These are phyloP conservation scores for Dasypus novemcinctus DNA, from an alignment of 2,113 vertebrate species.

Conservation along the genomic window DNA sequence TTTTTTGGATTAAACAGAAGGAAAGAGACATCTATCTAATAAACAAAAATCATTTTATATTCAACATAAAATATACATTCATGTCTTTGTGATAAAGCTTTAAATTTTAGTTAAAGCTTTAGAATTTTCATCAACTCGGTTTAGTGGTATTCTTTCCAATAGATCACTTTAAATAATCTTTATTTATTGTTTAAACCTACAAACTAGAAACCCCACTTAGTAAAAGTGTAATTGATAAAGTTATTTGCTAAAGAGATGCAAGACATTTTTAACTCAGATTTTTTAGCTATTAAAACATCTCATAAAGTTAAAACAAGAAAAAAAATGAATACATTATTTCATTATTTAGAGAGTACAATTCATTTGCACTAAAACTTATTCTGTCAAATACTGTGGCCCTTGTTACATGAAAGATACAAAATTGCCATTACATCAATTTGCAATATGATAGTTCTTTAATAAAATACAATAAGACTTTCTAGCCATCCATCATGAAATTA, in stretches of 20 bases:
- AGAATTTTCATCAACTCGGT: neutral
- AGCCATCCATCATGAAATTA: constrained; percentile 56
- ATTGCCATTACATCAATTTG: constrained; percentile 58
- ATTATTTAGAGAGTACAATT: constrained; percentile 26
- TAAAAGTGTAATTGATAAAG: constrained; percentile 37
- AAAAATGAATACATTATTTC: constrained; percentile 45
- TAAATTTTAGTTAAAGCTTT: constrained; percentile 13
- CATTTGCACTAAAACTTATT: constrained; percentile 46
- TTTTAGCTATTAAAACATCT: constrained; percentile 49
- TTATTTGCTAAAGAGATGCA: constrained; percentile 54
- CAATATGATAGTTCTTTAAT: constrained; percentile 16
- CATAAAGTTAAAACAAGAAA: constrained; percentile 46
- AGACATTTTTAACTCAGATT: constrained; percentile 33
- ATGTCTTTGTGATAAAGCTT: neutral
- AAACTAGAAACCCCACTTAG: neutral
- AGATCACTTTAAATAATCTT: neutral
- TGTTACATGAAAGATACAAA: constrained; percentile 45
- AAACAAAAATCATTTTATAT: constrained; percentile 43
- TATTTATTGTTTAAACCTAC: constrained; percentile 46
- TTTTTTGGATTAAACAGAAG: constrained; percentile 36
- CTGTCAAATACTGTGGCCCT: constrained; percentile 32
- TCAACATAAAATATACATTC: constrained; percentile 40
- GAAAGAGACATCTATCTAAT: constrained; percentile 13
- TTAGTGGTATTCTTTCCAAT: constrained; percentile 35
- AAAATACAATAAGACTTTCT: constrained; percentile 21